These are phyloP conservation scores for Polymixis lichenea DNA, from an alignment of 2,888 invertebrate species.

Conservation along the genomic window DNA sequence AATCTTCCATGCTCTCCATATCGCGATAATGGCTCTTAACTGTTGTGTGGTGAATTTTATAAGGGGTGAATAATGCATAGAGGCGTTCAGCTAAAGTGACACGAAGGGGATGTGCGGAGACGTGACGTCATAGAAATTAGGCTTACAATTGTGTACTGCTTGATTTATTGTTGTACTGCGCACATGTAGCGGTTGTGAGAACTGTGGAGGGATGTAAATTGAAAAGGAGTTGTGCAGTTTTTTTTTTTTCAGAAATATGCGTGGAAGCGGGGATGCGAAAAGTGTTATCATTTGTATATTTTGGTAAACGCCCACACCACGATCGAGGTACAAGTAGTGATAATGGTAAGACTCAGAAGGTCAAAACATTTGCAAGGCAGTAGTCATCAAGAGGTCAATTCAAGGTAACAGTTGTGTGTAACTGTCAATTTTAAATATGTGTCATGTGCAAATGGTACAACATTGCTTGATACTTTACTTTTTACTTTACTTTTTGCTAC, in stretches of 20 bases:
- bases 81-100: slow-evolving; percentile 41
- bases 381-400: too few species aligned
- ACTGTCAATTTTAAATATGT: too few species aligned
- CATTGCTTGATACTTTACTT: too few species aligned
- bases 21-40: slow-evolving; percentile 52
- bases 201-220: neutral
- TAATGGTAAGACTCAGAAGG: too few species aligned
- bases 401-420: neutral
- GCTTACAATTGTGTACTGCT: slow-evolving; percentile 19
- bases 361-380: too few species aligned
- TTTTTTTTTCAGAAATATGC: neutral
- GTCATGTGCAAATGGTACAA: too few species aligned
- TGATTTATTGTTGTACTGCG: slow-evolving; percentile 31
- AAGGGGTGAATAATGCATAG: slow-evolving; percentile 57
- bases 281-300: too few species aligned
- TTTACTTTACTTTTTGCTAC: too few species aligned
- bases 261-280: too few species aligned
- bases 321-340: too few species aligned
- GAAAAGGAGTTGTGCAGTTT: neutral
- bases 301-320: too few species aligned
- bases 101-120: slow-evolving; percentile 20
- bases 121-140: slow-evolving; percentile 56
- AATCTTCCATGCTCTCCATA: neutral
- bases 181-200: neutral
- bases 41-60: slow-evolving; percentile 55